A percentile compares a stretch with the other conserved stretches of the same genome.
phyloP scores from a whole-genome alignment of 2,797 vertebrate genomes.

The Podarcis siculus region DNA sequence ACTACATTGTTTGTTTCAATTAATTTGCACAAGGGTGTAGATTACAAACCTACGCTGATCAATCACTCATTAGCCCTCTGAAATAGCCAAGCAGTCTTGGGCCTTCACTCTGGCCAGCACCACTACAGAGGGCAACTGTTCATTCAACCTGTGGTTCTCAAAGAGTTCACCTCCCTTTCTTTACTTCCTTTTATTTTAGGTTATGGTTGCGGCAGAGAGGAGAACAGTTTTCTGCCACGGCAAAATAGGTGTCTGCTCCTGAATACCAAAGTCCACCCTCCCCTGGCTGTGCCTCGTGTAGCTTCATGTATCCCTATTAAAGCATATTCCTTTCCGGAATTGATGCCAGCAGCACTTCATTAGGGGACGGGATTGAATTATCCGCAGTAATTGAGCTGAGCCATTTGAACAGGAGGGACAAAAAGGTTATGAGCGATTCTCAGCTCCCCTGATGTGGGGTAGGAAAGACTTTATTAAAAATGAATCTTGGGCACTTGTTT shows the following conservation, averaged over 20 bases:
- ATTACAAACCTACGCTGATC: no score
- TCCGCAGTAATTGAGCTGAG: conserved; percentile 17
- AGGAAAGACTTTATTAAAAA: conserved; percentile 36
- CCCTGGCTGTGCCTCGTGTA: conserved; percentile 18
- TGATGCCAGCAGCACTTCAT: conserved; percentile 49
- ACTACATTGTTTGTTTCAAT: no score
- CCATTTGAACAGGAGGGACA: conserved; percentile 6
- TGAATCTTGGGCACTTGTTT: not conserved
- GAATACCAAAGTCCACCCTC: conserved; percentile 10
- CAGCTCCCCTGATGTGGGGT: conserved; percentile 24
- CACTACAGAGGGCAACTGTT: not conserved
- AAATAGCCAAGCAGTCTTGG: no score
- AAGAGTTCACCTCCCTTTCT: conserved; percentile 24
- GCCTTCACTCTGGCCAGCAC: not conserved
- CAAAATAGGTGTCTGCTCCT: conserved; percentile 42
- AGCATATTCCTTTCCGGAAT: conserved; percentile 13
- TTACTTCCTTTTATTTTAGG: not conserved
- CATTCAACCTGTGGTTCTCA: conserved; percentile 1
- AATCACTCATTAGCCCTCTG: no score
- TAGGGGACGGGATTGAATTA: fast-evolving
- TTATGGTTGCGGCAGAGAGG: not conserved
- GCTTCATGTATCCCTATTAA: conserved; percentile 45
- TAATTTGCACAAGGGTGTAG: not conserved
- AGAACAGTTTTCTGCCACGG: conserved; percentile 15
- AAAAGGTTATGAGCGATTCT: conserved; percentile 40